Percentiles rank a stretch among this genome's conserved stretches.
phyloP scores from a whole-genome alignment of 2,113 vertebrate genomes.

The Heloderma charlesbogerti region DNA sequence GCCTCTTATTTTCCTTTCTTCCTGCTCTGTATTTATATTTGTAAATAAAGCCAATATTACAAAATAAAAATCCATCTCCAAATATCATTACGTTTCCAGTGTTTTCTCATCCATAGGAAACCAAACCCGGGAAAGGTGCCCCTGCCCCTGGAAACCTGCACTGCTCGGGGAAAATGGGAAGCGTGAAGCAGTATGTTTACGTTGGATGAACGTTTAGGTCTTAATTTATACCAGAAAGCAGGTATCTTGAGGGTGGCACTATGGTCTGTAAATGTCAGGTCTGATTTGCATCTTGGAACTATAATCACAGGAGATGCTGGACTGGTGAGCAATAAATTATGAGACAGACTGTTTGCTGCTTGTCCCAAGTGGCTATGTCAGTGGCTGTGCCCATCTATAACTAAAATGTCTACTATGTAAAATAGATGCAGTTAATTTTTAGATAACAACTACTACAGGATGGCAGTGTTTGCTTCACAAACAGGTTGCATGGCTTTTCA shows the following conservation, averaged over 20 bases:
- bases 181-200: neutral
- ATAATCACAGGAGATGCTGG: neutral
- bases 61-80: neutral
- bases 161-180: too few species aligned
- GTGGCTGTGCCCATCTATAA: too few species aligned
- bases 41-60: neutral
- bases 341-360: neutral
- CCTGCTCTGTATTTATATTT: neutral
- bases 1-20: neutral
- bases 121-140: too few species aligned
- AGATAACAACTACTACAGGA: too few species aligned
- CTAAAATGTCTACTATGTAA: too few species aligned
- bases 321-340: neutral
- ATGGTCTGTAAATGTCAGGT: neutral
- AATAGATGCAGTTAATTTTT: too few species aligned
- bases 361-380: too few species aligned
- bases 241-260: neutral
- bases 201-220: neutral
- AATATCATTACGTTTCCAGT: too few species aligned
- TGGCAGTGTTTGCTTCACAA: too few species aligned
- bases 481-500: too few species aligned
- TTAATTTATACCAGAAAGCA: neutral
- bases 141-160: too few species aligned
- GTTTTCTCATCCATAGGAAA: too few species aligned
- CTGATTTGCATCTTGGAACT: neutral